Conservation (phyloP, 1,140 invertebrate genomes). For the Leptinotarsa texana region DNA sequence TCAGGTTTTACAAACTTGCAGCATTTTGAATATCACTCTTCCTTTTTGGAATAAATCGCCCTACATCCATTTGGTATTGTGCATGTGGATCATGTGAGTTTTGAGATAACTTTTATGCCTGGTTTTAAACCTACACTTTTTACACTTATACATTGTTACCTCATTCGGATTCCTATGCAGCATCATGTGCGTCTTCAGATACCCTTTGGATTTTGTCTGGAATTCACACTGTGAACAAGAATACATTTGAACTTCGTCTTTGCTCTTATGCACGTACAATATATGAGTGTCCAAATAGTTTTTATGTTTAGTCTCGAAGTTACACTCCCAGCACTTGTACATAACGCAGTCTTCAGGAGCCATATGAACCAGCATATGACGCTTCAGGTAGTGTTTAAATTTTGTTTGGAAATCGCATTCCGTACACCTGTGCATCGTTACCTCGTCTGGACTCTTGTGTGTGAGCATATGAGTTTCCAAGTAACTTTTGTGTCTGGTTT, state of each 20-base stretch:
- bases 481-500: slow-evolving; percentile 31
- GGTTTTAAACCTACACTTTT: slow-evolving; percentile 27
- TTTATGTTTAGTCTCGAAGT: slow-evolving; percentile 28
- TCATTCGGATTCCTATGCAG: slow-evolving; percentile 26
- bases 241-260: slow-evolving; percentile 27
- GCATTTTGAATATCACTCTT: too few species aligned
- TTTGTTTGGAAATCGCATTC: slow-evolving; percentile 30
- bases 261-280: slow-evolving; percentile 18
- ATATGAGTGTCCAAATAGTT: slow-evolving; percentile 25
- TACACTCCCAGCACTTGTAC: slow-evolving; percentile 28
- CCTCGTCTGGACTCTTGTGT: slow-evolving; percentile 21
- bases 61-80: slow-evolving; percentile 19
- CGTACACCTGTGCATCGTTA: slow-evolving; percentile 22
- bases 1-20: too few species aligned
- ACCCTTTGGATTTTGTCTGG: slow-evolving; percentile 30
- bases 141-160: slow-evolving; percentile 27
- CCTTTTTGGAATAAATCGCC: too few species aligned
- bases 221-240: slow-evolving; percentile 29
- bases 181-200: slow-evolving; percentile 30
- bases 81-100: slow-evolving; percentile 30
- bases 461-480: slow-evolving; percentile 20
- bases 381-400: slow-evolving; percentile 27
- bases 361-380: slow-evolving; percentile 26
- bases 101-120: slow-evolving; percentile 27
- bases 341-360: slow-evolving; percentile 22